Percentiles rank a stretch among this genome's conserved stretches.
Conservation (phyloP, 2,888 invertebrate species). For the Gasteruption jaculator region DNA sequence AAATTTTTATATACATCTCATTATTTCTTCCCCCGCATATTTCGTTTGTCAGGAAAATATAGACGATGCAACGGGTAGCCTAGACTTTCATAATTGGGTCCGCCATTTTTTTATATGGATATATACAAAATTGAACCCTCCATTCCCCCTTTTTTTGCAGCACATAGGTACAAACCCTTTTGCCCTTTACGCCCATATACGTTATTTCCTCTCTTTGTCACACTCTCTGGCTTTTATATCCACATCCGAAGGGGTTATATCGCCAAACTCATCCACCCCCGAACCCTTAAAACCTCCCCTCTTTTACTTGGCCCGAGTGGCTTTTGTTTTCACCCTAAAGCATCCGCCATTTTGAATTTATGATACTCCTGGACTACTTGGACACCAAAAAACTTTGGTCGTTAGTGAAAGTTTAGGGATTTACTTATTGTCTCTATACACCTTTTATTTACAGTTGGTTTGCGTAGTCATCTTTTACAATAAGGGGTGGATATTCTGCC, state of each 20-base stretch:
- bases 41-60: too few species aligned
- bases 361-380: constrained; percentile 43
- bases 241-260: constrained; percentile 38
- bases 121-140: constrained; percentile 37
- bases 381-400: constrained; percentile 51
- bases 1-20: too few species aligned
- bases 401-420: constrained; percentile 42
- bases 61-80: constrained; percentile 33
- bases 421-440: background rate
- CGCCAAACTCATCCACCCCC: constrained; percentile 30
- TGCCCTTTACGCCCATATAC: constrained; percentile 22
- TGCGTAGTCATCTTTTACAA: constrained; percentile 32
- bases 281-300: constrained; percentile 30
- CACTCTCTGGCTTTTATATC: constrained; percentile 13
- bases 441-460: constrained; percentile 9
- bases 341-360: constrained; percentile 52
- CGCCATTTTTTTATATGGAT: constrained; percentile 50
- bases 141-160: constrained; percentile 29
- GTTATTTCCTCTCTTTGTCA: constrained; percentile 13
- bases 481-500: constrained; percentile 18
- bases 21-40: too few species aligned
- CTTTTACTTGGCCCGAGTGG: constrained; percentile 38
- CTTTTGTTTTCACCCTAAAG: constrained; percentile 50
- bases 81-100: constrained; percentile 50
- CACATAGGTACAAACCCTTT: constrained; percentile 26